Percentiles rank a stretch among this genome's conserved stretches.
phyloP scores from a whole-genome alignment of 2,797 vertebrate species.

The Sternotherus odoratus region DNA sequence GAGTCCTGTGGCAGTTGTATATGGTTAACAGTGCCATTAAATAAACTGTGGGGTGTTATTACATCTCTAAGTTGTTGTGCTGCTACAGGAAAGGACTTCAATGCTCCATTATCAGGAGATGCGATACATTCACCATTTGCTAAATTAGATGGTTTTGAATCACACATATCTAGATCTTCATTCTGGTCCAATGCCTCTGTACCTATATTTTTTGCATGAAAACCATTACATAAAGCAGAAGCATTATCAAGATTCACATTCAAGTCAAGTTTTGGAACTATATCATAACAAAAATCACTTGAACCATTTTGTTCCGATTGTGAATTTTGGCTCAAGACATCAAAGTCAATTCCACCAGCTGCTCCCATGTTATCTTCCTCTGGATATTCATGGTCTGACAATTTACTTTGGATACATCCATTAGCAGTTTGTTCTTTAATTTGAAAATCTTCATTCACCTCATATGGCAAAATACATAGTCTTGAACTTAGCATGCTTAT shows the following conservation, averaged over 20 bases:
- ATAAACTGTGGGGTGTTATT: constrained; percentile 82
- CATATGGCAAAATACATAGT: constrained; percentile 79
- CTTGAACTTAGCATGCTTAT: constrained; percentile 87
- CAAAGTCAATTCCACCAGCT: constrained; percentile 87
- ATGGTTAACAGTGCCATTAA: constrained; percentile 87
- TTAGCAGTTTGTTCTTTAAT: constrained; percentile 79
- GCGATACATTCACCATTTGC: constrained; percentile 75
- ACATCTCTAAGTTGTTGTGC: constrained; percentile 81
- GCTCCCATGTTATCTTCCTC: constrained; percentile 89
- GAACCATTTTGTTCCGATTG: constrained; percentile 87
- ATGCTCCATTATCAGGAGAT: constrained; percentile 74
- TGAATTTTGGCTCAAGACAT: constrained; percentile 72
- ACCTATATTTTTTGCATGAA: constrained; percentile 80
- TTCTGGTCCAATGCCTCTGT: constrained; percentile 68
- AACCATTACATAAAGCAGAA: constrained; percentile 85
- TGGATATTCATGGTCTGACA: constrained; percentile 82
- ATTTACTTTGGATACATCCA: constrained; percentile 79
- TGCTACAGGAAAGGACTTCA: constrained; percentile 81
- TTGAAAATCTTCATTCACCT: constrained; percentile 80
- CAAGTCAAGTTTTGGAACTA: constrained; percentile 74
- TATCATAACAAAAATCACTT: constrained; percentile 83
- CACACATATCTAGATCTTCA: constrained; percentile 72
- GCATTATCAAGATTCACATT: constrained; percentile 67
- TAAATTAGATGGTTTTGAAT: constrained; percentile 75
- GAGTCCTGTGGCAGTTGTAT: constrained; percentile 85